A percentile compares a stretch with the other conserved stretches of the same genome.
phyloP scores from a whole-genome alignment of 2,888 invertebrate species.

The Poecilus cupreus region DNA sequence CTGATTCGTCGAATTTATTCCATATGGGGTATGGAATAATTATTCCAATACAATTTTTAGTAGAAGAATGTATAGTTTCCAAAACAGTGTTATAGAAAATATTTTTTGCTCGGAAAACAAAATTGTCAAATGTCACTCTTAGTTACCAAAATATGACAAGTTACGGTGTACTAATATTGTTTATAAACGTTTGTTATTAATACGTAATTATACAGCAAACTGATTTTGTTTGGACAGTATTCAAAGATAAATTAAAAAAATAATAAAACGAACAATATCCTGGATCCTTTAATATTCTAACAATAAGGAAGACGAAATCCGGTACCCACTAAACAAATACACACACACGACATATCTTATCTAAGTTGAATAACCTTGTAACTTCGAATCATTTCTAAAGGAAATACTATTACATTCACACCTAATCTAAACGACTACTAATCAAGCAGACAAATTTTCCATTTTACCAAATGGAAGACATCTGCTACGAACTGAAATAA shows the following conservation, averaged over 20 bases:
- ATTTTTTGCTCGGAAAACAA: too few relatives aligned
- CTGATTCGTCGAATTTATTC: too few relatives aligned
- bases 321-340: constrained; percentile 7
- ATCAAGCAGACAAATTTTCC: background rate
- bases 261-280: background rate
- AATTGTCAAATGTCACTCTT: too few relatives aligned
- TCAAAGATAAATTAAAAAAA: background rate
- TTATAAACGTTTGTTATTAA: too few relatives aligned
- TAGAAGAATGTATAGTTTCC: too few relatives aligned
- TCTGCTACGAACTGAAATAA: too few relatives aligned
- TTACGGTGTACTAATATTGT: too few relatives aligned
- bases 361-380: constrained; percentile 53
- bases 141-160: too few relatives aligned
- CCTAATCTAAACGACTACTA: constrained; percentile 36
- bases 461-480: background rate
- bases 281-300: background rate
- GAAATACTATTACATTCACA: constrained; percentile 33
- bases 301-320: constrained; percentile 13
- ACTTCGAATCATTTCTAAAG: background rate
- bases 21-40: too few relatives aligned
- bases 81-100: too few relatives aligned
- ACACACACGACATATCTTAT: constrained; percentile 36
- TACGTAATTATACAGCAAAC: too few relatives aligned
- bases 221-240: background rate
- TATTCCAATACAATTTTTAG: too few relatives aligned